Base-by-base conservation (phyloP, 2,888 invertebrate genomes). In the Frankliniella intonsa region DNA sequence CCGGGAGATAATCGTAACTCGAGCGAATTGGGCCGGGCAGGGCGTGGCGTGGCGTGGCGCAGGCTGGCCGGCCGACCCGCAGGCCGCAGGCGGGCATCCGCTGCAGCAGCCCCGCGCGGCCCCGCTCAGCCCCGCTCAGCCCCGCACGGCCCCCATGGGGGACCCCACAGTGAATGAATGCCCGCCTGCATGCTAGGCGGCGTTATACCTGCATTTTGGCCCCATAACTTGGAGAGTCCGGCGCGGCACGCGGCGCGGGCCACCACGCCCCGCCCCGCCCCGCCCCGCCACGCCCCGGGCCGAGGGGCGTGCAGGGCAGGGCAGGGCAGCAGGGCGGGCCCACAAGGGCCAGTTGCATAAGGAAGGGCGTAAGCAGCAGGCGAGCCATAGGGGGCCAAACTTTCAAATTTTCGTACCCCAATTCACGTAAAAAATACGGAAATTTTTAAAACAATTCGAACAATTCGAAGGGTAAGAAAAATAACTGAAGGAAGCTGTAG, bases 1-100 rank as follows among this genome's bases (percentile, higher is more conserved):
- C 69, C 69, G 25, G 25, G 1, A 22, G 25, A 22, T n/a, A 76
- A 76, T 76, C 69, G 69, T 76, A 76, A 76, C 69, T 76, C 69
- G 69, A 76, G 69, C 12, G 69, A 76, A 76, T 76, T 76, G 69
- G 69, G 69, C 69, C 69, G 62, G 7, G 38, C 62, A 17, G 62
- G 62, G 19, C 62, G 62, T 62, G 19, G 55, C 55, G 19, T 0
- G 55, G 55, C 55, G 55, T 17, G 55, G 55, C 55, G 7, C 55
- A 17, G 55, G 14, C 14, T 17, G 55, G 3, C 55, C 11, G 14
- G 55, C 17, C 55, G 55, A 19, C 55, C 55, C 14, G 14, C 55
- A 55, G 55, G 55, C 55, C 17, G 19, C 55, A 14, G 55, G 55
- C 55, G 1, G 55, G 55, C 55, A 17, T 12, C 55, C 14, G 55